These are phyloP conservation scores for Eustalomyia histrio DNA, from an alignment of 2,888 invertebrate genomes.

Conservation along the genomic window DNA sequence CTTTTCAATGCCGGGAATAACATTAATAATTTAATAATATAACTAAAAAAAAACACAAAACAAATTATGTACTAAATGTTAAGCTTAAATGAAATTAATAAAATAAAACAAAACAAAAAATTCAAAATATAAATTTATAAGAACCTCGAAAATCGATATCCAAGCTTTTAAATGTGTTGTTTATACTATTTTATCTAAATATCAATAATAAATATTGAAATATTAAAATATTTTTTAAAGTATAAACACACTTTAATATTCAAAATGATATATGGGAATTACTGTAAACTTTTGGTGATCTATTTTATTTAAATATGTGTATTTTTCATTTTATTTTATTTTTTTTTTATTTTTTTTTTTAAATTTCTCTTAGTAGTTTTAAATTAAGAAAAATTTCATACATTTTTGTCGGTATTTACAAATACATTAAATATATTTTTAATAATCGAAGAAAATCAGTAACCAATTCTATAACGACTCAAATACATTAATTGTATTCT, in stretches of 20 bases:
- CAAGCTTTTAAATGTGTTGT: constrained; percentile 29
- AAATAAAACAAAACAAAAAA: constrained; percentile 33
- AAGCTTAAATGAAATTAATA: constrained; percentile 34
- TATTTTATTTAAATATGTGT: constrained; percentile 41
- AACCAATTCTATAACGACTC: constrained; percentile 44
- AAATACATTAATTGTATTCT: constrained; percentile 45
- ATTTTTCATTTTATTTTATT: constrained; percentile 11
- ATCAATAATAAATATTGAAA: background rate
- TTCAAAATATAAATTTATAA: constrained; percentile 20
- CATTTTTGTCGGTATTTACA: constrained; percentile 26
- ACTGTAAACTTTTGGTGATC: constrained; percentile 68
- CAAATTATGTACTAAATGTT: constrained; percentile 53
- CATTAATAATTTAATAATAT: constrained; percentile 41
- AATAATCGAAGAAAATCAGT: constrained; percentile 28
- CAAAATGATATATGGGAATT: constrained; percentile 68
- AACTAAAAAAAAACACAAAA: constrained; percentile 12
- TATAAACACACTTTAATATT: constrained; percentile 46
- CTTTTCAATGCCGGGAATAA: constrained; percentile 63
- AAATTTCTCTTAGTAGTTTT: constrained; percentile 23
- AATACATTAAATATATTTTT: constrained; percentile 41
- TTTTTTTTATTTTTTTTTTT: constrained; percentile 10
- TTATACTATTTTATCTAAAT: constrained; percentile 20
- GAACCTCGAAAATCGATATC: constrained; percentile 23
- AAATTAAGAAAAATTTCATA: constrained; percentile 2
- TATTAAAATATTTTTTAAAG: background rate